Evolutionary conservation across 35 echinoderm and acorn worm species (phyloP).

Genomic region (Strongylocentrotus purpuratus): DNA sequence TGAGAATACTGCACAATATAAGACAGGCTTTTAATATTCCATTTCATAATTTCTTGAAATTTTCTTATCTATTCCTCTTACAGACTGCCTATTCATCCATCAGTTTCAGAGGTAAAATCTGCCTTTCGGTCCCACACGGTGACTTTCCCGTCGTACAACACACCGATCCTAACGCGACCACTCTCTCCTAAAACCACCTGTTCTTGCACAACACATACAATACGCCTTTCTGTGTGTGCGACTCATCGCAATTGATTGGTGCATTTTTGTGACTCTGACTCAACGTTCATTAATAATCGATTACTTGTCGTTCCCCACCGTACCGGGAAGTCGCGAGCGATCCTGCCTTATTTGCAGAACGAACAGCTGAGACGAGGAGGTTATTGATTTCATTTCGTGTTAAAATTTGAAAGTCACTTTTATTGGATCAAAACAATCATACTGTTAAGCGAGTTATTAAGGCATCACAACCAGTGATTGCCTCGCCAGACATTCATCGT

Average conservation of each 20-base stretch:
- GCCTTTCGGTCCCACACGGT: neutral
- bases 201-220: neutral
- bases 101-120: neutral
- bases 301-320: neutral
- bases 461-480: neutral
- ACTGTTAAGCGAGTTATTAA: neutral
- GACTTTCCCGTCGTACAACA: neutral
- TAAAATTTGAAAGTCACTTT: neutral
- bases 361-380: neutral
- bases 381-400: conserved; percentile 18
- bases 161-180: neutral
- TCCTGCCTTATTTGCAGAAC: neutral
- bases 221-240: neutral
- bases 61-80: neutral
- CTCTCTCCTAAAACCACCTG: neutral
- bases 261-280: neutral
- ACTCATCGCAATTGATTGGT: neutral
- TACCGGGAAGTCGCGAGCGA: neutral
- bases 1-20: no score
- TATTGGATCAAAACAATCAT: neutral
- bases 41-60: neutral
- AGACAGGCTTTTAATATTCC: no score
- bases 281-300: neutral
- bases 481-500: neutral
- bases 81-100: neutral